Evolutionary conservation across 2,888 invertebrate genomes (phyloP).

Genomic region (Baronia brevicornis): DNA sequence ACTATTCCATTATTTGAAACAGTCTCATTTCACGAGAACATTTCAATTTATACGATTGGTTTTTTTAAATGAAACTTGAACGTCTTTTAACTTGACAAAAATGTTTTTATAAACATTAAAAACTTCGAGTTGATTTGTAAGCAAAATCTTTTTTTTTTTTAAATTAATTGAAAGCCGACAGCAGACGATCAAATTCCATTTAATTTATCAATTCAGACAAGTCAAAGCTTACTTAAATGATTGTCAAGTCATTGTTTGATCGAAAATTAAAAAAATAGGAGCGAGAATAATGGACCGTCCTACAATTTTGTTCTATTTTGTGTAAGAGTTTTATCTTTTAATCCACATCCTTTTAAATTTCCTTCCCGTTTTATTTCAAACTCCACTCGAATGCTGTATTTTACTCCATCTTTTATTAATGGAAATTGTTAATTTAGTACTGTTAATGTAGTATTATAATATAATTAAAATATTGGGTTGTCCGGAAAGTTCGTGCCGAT

Average conservation of each 20-base stretch:
- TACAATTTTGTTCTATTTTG: slow-evolving; percentile 8
- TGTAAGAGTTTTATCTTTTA: slow-evolving; percentile 8
- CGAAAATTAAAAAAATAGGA: slow-evolving; percentile 10
- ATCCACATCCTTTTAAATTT: slow-evolving; percentile 10
- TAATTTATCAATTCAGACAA: slow-evolving; percentile 6
- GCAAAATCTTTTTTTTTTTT: background rate
- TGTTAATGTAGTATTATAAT: no score
- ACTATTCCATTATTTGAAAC: no score
- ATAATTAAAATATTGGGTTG: no score
- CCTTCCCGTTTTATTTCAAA: slow-evolving; percentile 3
- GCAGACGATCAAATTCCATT: slow-evolving; percentile 4
- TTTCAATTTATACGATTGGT: no score
- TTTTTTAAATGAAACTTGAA: no score
- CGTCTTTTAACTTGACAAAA: no score
- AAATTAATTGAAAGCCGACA: slow-evolving; percentile 5
- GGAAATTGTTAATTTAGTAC: no score
- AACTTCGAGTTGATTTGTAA: no score
- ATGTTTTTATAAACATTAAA: no score
- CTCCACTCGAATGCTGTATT: background rate
- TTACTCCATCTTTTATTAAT: background rate
- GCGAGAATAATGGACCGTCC: slow-evolving; percentile 8
- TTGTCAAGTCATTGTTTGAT: slow-evolving; percentile 12
- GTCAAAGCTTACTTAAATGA: slow-evolving; percentile 5
- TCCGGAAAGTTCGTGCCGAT: no score
- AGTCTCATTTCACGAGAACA: no score